Percentiles rank a stretch among this genome's conserved stretches.
phyloP scores from a whole-genome alignment of 2,113 vertebrate species.

The Upupa epops region DNA sequence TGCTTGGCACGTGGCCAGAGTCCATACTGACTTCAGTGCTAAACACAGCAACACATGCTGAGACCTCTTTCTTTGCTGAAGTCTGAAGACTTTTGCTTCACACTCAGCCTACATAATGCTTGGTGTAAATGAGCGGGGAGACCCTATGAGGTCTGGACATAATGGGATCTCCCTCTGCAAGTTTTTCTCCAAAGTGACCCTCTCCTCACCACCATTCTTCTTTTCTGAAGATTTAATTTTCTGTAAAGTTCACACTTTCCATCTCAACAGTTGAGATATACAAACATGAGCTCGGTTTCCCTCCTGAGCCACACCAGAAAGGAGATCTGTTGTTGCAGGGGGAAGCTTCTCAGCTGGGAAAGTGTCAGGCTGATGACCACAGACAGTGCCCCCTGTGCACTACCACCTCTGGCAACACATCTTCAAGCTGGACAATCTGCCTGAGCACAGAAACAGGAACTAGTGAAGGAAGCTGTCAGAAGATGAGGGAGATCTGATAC shows the following conservation, averaged over 20 bases:
- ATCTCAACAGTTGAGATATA: slow-evolving; percentile 71
- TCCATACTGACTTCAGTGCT: neutral
- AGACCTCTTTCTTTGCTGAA: slow-evolving; percentile 54
- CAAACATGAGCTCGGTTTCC: slow-evolving; percentile 72
- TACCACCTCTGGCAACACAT: neutral
- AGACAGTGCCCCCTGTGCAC: neutral
- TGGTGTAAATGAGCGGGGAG: slow-evolving; percentile 59
- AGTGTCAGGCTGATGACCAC: neutral
- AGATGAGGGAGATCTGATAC: neutral
- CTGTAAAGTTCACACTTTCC: slow-evolving; percentile 79
- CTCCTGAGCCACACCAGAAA: slow-evolving; percentile 62
- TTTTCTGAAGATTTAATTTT: slow-evolving; percentile 68
- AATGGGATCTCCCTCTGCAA: slow-evolving; percentile 80
- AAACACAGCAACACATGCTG: slow-evolving; percentile 49
- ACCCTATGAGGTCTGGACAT: slow-evolving; percentile 70
- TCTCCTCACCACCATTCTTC: slow-evolving; percentile 16
- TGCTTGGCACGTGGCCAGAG: slow-evolving; percentile 38
- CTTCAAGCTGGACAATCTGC: neutral
- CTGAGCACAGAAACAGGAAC: rapidly evolving
- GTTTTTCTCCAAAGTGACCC: slow-evolving; percentile 41
- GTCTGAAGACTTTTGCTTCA: slow-evolving; percentile 45
- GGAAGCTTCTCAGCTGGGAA: neutral
- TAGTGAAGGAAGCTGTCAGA: neutral
- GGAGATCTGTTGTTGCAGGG: neutral
- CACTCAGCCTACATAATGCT: slow-evolving; percentile 25